Evolutionary conservation across 2,888 invertebrate species (phyloP), one percentile per base, ranked within the genome.

Genomic region (Aphodius granarius): DNA sequence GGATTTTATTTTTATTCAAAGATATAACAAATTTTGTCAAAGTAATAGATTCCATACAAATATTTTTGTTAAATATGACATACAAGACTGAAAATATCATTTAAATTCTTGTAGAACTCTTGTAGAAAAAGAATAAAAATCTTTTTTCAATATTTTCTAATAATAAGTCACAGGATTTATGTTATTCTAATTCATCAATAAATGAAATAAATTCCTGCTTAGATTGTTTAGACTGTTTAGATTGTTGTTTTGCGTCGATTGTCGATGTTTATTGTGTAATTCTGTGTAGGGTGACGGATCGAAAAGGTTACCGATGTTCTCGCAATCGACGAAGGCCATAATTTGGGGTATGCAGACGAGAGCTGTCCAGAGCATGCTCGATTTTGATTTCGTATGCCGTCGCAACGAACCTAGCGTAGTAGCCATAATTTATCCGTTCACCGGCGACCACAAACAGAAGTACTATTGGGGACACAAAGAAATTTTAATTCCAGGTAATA

Each of bases 391-490:
- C 88, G 96, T 96, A 18, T 97, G 98, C 88, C 91, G 96, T 20
- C 90, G 99, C 82, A 88, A 91, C 73, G 94, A 95, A 83, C 98
- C 98, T 0, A 95, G 95, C 0, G 96, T 99, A 0, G 97, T 97
- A 0, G 98, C 98, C 23, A 95, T 99, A 86, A 97, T 99, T 62
- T 99, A 99, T 88, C 99, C 99, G 0, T 98, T 99, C 88, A 97
- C 95, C 15, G 98, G 98, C 0, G 98, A 99, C 87, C 99, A 99
- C 88, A 98, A 98, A 86, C 98, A 98, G 88, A 99, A 99, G 87
- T 99, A 97, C 89, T 99, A 99, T 87, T 99, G 98, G 94, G 99
- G 99, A 0, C 99, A 99, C 88, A 97, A 98, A 86, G 99, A 99
- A 86, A 94, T 98, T 71, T 91, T 97, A 21, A 93, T 97, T 83